These are phyloP conservation scores for Rattus norvegicus DNA, from an alignment of 2,113 vertebrate species.

Conservation along the genomic window DNA sequence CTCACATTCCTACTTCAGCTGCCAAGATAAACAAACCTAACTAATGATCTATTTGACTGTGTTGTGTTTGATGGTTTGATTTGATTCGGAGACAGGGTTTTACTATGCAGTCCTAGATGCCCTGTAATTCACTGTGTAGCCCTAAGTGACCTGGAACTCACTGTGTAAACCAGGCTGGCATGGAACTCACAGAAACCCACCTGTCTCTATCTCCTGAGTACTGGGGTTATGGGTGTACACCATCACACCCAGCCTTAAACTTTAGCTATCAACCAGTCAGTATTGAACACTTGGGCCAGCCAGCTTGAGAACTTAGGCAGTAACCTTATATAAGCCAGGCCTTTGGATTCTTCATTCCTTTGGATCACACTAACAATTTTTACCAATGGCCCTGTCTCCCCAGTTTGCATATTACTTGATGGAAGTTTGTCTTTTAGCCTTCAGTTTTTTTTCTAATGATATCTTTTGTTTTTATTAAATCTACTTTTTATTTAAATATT, in stretches of 20 bases:
- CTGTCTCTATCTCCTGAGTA: not conserved
- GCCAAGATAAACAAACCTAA: not conserved
- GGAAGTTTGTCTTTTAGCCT: not conserved
- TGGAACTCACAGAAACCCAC: not conserved
- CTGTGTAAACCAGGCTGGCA: not conserved
- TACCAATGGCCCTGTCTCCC: not conserved
- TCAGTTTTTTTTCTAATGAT: not conserved
- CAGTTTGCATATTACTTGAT: not conserved
- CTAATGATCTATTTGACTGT: not conserved
- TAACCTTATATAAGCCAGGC: not conserved
- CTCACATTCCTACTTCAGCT: not conserved
- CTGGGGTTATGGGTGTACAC: not conserved
- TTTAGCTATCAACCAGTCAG: not conserved
- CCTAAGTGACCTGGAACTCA: not conserved
- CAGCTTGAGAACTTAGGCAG: not conserved
- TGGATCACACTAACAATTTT: not conserved
- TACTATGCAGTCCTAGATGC: not conserved
- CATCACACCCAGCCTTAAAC: not conserved
- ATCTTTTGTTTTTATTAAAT: not conserved
- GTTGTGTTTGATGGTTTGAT: not conserved
- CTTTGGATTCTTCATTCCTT: not conserved
- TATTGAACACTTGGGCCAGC: not conserved
- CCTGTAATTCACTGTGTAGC: not conserved
- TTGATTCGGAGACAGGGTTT: not conserved
- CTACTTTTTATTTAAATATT: not conserved